Evolutionary conservation across 2,113 vertebrate genomes (phyloP).

Genomic region (Prunella himalayana): DNA sequence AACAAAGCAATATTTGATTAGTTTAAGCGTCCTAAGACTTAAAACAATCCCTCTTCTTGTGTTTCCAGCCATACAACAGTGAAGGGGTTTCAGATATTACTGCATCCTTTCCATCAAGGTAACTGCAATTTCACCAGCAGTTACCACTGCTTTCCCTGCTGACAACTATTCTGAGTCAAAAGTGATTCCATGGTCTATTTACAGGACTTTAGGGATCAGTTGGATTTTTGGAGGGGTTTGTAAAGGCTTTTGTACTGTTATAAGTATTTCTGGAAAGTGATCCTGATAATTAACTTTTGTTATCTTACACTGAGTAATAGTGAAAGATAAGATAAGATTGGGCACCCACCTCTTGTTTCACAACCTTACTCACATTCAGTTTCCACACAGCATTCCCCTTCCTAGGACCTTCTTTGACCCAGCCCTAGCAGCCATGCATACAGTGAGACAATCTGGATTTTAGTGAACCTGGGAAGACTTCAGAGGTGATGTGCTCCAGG

Average conservation of each 20-base stretch:
- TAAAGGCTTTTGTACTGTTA: neutral
- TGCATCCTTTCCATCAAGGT: neutral
- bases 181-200: neutral
- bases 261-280: neutral
- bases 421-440: neutral
- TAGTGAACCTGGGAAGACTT: neutral
- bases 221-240: neutral
- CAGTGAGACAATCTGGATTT: neutral
- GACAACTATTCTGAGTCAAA: neutral
- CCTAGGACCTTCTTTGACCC: neutral
- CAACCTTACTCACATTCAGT: neutral
- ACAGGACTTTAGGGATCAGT: neutral
- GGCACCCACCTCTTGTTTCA: neutral
- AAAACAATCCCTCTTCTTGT: neutral
- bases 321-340: neutral
- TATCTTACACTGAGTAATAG: neutral
- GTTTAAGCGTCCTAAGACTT: neutral
- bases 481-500: neutral
- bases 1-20: neutral
- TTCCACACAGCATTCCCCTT: neutral
- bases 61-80: neutral
- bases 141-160: neutral
- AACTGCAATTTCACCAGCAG: neutral
- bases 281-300: neutral
- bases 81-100: neutral